Evolutionary conservation across 2,797 vertebrate species (phyloP).

Genomic region (Danio albolineatus): DNA sequence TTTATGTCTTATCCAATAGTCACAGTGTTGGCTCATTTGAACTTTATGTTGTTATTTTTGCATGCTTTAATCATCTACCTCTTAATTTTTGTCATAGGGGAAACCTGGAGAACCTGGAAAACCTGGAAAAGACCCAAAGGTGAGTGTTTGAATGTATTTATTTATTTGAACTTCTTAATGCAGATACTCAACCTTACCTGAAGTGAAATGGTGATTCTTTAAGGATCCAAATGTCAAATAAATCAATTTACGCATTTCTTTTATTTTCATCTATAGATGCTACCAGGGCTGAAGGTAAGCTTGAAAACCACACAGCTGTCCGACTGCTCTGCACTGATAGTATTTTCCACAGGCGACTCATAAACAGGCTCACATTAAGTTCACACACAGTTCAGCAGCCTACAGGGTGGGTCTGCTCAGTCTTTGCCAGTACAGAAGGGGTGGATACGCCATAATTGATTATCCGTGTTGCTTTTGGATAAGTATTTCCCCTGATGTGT

Average conservation of each 20-base stretch:
- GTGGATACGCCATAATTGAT: conserved; percentile 47
- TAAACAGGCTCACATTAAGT: conserved; percentile 54
- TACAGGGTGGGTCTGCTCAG: conserved; percentile 39
- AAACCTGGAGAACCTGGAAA: conserved; percentile 87
- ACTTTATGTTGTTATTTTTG: neutral
- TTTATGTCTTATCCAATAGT: neutral
- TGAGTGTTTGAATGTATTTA: conserved; percentile 66
- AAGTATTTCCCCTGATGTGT: conserved; percentile 54
- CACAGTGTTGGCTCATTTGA: neutral
- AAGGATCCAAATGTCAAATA: neutral
- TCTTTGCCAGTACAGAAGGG: conserved; percentile 51
- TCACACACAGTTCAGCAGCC: conserved; percentile 51
- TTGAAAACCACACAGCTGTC: conserved; percentile 32
- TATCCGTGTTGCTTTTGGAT: conserved; percentile 59
- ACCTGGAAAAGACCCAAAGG: conserved; percentile 88
- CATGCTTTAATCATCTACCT: neutral
- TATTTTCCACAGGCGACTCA: conserved; percentile 47
- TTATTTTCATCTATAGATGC: conserved; percentile 71
- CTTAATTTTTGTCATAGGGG: conserved; percentile 71
- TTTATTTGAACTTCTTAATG: neutral
- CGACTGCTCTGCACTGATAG: conserved; percentile 46
- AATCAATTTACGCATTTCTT: conserved; percentile 31
- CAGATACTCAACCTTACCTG: neutral
- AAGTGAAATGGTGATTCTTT: neutral
- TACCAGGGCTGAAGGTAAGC: conserved; percentile 81